Evolutionary conservation across 1,140 invertebrate species (phyloP).

Genomic region (Eriocheir sinensis): DNA sequence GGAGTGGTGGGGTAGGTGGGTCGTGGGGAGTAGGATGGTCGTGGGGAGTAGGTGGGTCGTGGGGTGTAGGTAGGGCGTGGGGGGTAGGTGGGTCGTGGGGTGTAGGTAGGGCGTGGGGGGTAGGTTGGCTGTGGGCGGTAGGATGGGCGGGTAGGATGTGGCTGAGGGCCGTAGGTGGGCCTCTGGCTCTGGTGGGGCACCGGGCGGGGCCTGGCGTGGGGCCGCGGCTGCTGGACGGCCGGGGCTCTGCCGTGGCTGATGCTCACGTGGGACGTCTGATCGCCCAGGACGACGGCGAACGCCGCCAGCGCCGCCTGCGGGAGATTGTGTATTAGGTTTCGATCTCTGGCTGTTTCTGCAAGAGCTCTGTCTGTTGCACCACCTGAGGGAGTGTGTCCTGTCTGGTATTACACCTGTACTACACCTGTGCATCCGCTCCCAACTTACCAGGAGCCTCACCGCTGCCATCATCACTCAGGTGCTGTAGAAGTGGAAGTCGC

Average conservation of each 20-base stretch:
- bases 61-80: background rate
- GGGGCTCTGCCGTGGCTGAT: background rate
- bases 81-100: background rate
- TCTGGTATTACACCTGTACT: background rate
- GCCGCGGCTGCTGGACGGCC: background rate
- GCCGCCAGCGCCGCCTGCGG: background rate
- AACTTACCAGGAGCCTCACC: slow-evolving; percentile 4
- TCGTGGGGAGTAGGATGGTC: background rate
- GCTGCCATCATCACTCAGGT: slow-evolving; percentile 17
- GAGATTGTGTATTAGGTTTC: background rate
- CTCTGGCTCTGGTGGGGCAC: background rate
- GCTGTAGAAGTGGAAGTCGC: background rate
- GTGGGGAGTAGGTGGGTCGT: background rate
- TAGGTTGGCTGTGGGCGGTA: background rate
- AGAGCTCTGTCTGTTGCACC: background rate
- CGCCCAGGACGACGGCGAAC: background rate
- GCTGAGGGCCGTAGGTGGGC: background rate
- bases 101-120: background rate
- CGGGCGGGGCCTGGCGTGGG: background rate
- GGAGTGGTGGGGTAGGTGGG: slow-evolving; percentile 36
- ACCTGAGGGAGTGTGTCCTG: background rate
- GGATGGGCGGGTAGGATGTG: background rate
- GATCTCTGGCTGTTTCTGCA: background rate
- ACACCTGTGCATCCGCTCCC: background rate
- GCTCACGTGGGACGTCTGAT: background rate